Evolutionary conservation across 35 echinoderm and acorn worm species (phyloP).

Genomic region (Acanthaster planci): DNA sequence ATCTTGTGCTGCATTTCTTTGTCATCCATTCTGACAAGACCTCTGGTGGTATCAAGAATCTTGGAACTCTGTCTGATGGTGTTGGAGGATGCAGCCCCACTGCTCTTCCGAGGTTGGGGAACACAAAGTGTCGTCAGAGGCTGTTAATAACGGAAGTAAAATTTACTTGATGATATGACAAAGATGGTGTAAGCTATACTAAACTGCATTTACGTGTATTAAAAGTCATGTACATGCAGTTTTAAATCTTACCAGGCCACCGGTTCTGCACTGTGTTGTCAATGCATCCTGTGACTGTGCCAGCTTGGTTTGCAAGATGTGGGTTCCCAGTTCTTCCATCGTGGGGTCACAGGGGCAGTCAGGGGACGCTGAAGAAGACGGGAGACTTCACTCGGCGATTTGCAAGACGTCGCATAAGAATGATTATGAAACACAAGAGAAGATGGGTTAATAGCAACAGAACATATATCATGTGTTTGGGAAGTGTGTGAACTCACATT

Average conservation of each 20-base stretch:
- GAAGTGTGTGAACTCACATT: background rate
- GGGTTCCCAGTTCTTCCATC: slow-evolving; percentile 46
- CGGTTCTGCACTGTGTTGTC: slow-evolving; percentile 32
- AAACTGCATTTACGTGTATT: background rate
- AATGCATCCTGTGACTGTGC: slow-evolving; percentile 32
- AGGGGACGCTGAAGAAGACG: slow-evolving; percentile 27
- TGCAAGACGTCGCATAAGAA: background rate
- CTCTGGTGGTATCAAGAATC: background rate
- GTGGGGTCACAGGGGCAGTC: slow-evolving; percentile 29
- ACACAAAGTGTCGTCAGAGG: slow-evolving; percentile 7
- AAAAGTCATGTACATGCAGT: background rate
- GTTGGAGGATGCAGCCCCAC: background rate
- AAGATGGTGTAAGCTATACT: too few relatives aligned
- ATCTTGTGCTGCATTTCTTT: background rate
- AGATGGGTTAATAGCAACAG: background rate
- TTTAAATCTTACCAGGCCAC: slow-evolving; percentile 33
- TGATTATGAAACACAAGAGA: background rate
- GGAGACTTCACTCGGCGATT: background rate
- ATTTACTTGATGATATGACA: too few relatives aligned
- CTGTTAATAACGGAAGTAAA: background rate
- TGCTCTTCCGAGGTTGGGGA: background rate
- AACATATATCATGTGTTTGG: too few relatives aligned
- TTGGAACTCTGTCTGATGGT: background rate
- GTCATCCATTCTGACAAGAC: background rate
- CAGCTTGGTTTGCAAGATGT: slow-evolving; percentile 44